phyloP scores from a whole-genome alignment of 2,113 vertebrate species.

The Monarcha castaneiventris region DNA sequence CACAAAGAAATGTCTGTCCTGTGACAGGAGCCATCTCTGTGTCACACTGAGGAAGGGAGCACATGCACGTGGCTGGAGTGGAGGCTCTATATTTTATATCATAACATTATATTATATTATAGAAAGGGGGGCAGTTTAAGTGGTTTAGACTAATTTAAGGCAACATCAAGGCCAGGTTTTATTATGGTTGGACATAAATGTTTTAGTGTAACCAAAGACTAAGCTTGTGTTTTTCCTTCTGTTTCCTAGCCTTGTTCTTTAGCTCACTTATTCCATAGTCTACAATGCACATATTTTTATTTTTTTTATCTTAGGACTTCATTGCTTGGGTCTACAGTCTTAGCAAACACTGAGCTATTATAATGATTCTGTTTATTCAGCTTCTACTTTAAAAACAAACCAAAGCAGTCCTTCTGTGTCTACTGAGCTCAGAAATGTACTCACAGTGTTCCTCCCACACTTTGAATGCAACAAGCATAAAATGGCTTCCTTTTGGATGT shows the following conservation, averaged over 20 bases:
- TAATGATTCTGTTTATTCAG: background rate
- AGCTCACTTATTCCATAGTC: background rate
- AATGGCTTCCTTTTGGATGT: background rate
- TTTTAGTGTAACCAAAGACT: background rate
- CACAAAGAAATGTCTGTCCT: background rate
- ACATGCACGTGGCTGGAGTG: background rate
- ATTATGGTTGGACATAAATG: rapidly evolving
- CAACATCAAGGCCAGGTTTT: background rate
- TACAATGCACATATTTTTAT: background rate
- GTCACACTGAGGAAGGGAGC: background rate
- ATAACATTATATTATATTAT: background rate
- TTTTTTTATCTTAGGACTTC: background rate
- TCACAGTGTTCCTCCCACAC: background rate
- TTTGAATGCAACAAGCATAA: background rate
- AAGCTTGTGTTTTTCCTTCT: background rate
- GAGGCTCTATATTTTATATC: background rate
- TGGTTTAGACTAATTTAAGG: background rate
- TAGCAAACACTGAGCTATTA: background rate
- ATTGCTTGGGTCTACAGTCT: background rate
- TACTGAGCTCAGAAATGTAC: background rate
- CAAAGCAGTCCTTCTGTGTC: background rate
- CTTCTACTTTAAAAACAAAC: background rate
- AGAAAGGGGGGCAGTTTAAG: background rate
- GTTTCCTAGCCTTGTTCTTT: background rate
- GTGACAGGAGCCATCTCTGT: background rate